Percentiles rank a stretch among this genome's conserved stretches.
Evolutionary conservation across 2,113 vertebrate species (phyloP).

Genomic region (Tragelaphus imberbis): DNA sequence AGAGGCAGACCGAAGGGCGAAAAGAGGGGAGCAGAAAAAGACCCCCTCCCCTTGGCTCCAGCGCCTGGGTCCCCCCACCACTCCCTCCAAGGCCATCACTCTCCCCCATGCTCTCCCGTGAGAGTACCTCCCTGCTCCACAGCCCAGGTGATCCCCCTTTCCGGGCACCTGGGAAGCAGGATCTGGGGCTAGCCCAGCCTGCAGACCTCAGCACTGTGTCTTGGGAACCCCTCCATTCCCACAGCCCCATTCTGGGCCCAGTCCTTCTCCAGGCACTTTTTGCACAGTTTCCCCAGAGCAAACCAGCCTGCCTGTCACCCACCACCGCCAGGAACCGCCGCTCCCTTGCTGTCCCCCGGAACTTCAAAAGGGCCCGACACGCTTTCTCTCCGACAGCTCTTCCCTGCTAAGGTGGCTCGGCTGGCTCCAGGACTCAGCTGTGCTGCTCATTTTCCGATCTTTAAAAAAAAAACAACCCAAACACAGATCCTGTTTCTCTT

Average conservation of each 20-base stretch:
- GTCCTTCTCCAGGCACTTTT: not conserved
- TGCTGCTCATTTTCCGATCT: not conserved
- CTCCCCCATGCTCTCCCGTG: not conserved
- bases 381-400: not conserved
- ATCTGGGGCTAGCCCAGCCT: not conserved
- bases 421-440: not conserved
- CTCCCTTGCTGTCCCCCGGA: not conserved
- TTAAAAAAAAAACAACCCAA: not conserved
- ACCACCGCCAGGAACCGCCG: not conserved
- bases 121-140: not conserved
- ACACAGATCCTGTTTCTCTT: not conserved
- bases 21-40: not conserved
- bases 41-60: not conserved
- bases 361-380: not conserved
- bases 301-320: not conserved
- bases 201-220: not conserved
- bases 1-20: not conserved
- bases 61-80: accelerated
- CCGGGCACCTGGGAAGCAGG: not conserved
- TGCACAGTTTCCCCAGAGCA: not conserved
- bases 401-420: not conserved
- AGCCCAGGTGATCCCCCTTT: not conserved
- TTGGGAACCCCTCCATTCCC: not conserved
- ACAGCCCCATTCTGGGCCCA: not conserved
- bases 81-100: not conserved